Conservation (phyloP, 2,888 invertebrate genomes). For the Zhengitettix transpicula region DNA sequence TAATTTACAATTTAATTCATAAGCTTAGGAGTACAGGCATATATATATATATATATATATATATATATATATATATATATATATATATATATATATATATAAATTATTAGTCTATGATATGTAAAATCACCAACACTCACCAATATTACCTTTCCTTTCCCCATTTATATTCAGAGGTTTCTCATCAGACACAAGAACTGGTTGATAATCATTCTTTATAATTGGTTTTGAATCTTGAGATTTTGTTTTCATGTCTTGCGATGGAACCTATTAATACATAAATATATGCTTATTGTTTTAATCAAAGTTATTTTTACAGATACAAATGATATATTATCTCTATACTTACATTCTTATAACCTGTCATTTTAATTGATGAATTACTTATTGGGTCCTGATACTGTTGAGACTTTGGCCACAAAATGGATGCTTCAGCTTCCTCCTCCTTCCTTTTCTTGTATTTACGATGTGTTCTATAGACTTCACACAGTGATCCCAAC, state of each 20-base stretch:
- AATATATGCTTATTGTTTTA: not conserved
- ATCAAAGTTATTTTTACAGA: too few relatives aligned
- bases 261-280: constrained; percentile 9
- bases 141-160: not conserved
- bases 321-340: not conserved
- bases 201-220: constrained; percentile 23
- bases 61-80: too few relatives aligned
- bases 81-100: too few relatives aligned
- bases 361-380: constrained; percentile 7
- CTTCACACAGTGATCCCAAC: constrained; percentile 50
- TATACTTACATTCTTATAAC: constrained; percentile 31
- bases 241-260: constrained; percentile 13
- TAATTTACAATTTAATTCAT: too few relatives aligned
- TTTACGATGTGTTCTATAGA: constrained; percentile 56
- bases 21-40: too few relatives aligned
- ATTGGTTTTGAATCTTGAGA: constrained; percentile 19
- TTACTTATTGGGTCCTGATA: constrained; percentile 30
- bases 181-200: constrained; percentile 20
- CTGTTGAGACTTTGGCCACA: constrained; percentile 57
- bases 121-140: not conserved
- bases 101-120: too few relatives aligned
- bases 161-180: constrained; percentile 23
- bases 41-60: too few relatives aligned
- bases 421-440: constrained; percentile 53
- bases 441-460: constrained; percentile 55